Evolutionary conservation across 1,140 invertebrate genomes (phyloP), one percentile per base, ranked within the genome.

Genomic region (Ctenoplectra terminalis): DNA sequence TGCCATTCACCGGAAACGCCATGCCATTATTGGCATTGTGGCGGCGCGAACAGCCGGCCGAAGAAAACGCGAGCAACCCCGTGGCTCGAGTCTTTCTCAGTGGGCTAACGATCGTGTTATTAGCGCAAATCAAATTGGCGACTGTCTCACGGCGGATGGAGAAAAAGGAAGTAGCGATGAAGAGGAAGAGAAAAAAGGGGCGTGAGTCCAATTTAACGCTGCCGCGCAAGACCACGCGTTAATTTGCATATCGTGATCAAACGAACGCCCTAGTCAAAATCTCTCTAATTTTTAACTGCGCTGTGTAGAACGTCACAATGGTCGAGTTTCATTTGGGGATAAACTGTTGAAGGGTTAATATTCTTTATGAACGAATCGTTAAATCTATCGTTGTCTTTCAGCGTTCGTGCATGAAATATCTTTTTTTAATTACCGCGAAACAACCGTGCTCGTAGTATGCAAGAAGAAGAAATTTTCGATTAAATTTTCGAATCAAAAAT

Each of bases 51-150:
- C 74, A 78, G 81, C 81, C 64, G 43, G 63, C 37, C 46, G 29
- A 73, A 69, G 60, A 50, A 75, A 61, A 58, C 74, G 43, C 58
- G 76, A 17, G 76, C 34, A 76, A 75, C 61, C 70, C 83, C 86
- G 78, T 50, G 26, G 85, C 61, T 78, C 40, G 81, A 52, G 29
- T 29, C 72, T 37, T 84, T 86, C 88, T 61, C 84, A 61, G 46
- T 86, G 87, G 86, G 90, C 78, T 87, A 91, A 91, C 87, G 90
- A 91, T 91, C 90, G 87, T 90, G 87, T 90, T 89, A 92, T 92
- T 92, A 92, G 79, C 85, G 74, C 67, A 85, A 90, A 90, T 89
- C 78, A 85, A 89, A 88, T 87, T 87, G 81, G 76, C 86, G 84
- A 86, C 83, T 88, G 85, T 88, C 84, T 87, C 86, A 87, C 87